Conservation (phyloP, 2,888 invertebrate species). For the Beris morrisii region DNA sequence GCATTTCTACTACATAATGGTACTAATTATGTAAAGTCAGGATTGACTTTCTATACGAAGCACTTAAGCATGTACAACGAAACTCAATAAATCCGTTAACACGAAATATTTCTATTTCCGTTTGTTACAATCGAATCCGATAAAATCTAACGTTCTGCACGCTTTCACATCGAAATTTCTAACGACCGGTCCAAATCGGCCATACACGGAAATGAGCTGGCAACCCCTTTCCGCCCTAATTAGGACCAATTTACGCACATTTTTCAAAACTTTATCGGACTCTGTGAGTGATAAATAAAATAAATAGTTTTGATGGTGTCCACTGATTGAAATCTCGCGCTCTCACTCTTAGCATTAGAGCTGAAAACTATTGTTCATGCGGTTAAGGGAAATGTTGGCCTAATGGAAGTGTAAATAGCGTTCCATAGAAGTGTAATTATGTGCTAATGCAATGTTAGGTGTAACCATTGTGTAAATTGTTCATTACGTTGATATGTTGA, state of each 20-base stretch:
- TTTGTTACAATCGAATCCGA: constrained; percentile 10
- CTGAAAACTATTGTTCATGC: constrained; percentile 24
- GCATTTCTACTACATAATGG: too few relatives aligned
- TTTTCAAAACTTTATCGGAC: constrained; percentile 11
- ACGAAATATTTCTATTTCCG: constrained; percentile 21
- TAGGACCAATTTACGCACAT: constrained; percentile 11
- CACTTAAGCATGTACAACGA: too few relatives aligned
- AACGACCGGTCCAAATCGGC: background rate
- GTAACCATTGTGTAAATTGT: constrained; percentile 29
- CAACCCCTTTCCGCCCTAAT: constrained; percentile 10
- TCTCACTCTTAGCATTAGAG: constrained; percentile 7
- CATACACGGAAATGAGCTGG: background rate
- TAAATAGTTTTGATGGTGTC: background rate
- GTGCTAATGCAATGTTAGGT: constrained; percentile 32
- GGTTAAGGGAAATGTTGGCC: constrained; percentile 24
- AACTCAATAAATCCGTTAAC: background rate
- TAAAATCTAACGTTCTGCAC: constrained; percentile 6
- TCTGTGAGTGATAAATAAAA: background rate
- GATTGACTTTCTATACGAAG: too few relatives aligned
- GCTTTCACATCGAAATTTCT: background rate
- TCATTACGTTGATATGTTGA: constrained; percentile 26
- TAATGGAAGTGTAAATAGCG: constrained; percentile 31
- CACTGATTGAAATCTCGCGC: constrained; percentile 7
- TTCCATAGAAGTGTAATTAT: constrained; percentile 28
- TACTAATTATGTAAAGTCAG: too few relatives aligned